Percentiles rank a stretch among this genome's conserved stretches.
These are phyloP conservation scores for Psophia crepitans DNA, from an alignment of 2,113 vertebrate species.

Conservation along the genomic window DNA sequence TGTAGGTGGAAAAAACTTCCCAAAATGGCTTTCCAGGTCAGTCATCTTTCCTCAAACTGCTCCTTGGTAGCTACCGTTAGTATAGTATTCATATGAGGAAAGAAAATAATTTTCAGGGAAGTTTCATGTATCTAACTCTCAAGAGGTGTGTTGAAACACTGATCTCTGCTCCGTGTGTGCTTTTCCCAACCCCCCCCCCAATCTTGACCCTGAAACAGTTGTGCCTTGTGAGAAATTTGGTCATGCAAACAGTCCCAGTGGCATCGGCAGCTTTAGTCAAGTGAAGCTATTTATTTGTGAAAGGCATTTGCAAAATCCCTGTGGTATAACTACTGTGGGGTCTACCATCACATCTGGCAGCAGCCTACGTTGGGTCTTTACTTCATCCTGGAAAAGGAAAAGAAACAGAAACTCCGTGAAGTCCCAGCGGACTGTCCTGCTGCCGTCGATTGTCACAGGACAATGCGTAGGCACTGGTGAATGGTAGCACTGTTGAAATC, in stretches of 20 bases:
- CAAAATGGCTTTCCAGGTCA: neutral
- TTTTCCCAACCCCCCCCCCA: neutral
- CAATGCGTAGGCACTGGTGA: neutral
- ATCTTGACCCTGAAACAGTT: neutral
- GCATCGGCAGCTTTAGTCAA: neutral
- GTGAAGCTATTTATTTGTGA: neutral
- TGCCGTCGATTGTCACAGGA: neutral
- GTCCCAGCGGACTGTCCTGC: neutral
- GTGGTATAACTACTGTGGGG: neutral
- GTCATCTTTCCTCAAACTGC: neutral
- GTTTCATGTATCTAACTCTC: neutral
- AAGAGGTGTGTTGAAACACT: neutral
- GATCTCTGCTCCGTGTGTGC: neutral
- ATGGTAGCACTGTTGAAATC: neutral
- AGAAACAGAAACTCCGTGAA: neutral
- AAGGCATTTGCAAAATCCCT: neutral
- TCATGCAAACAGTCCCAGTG: neutral
- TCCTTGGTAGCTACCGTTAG: neutral
- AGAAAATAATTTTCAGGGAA: neutral
- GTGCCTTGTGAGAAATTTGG: neutral
- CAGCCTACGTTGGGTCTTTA: neutral
- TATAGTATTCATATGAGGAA: neutral
- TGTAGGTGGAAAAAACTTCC: neutral
- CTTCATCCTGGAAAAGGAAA: neutral
- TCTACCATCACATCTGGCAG: neutral